A percentile compares a stretch with the other conserved stretches of the same genome.
Conservation (phyloP, 2,888 invertebrate species). For the Flexamia atlantica region DNA sequence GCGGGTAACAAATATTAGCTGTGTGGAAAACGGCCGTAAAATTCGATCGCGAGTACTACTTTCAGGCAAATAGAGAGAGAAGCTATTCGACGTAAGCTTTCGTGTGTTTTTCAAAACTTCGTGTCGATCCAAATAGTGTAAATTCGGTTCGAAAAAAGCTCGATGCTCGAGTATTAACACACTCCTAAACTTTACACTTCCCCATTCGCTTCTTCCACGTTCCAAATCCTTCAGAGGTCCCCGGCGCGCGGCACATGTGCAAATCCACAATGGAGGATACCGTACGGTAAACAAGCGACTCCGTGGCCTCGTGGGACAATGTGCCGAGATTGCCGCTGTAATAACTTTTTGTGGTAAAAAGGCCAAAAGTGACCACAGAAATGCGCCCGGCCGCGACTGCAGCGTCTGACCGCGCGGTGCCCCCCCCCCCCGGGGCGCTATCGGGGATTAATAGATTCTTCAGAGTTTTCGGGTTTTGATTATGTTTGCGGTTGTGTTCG, state of each 20-base stretch:
- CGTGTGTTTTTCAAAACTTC: too few species aligned
- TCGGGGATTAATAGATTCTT: background rate
- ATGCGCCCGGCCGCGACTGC: background rate
- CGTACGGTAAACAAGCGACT: constrained; percentile 18
- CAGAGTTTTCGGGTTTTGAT: background rate
- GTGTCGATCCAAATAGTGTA: too few species aligned
- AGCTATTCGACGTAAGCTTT: too few species aligned
- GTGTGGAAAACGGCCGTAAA: too few species aligned
- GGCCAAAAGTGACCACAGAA: constrained; percentile 43
- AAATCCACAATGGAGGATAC: background rate
- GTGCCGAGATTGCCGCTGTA: constrained; percentile 18
- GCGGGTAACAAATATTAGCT: too few species aligned
- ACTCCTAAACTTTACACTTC: too few species aligned
- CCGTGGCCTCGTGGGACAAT: constrained; percentile 1
- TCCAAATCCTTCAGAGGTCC: too few species aligned
- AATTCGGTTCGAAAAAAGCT: too few species aligned
- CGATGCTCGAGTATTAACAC: too few species aligned
- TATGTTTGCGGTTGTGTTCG: background rate
- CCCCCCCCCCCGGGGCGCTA: background rate
- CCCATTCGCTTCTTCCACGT: too few species aligned
- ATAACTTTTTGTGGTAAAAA: constrained; percentile 54
- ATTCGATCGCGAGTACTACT: too few species aligned
- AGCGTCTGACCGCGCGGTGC: background rate
- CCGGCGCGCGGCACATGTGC: constrained; percentile 7
- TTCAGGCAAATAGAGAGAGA: too few species aligned